A percentile compares a stretch with the other conserved stretches of the same genome.
Conservation (phyloP, 2,113 vertebrate species). For the Pampusana beccarii region DNA sequence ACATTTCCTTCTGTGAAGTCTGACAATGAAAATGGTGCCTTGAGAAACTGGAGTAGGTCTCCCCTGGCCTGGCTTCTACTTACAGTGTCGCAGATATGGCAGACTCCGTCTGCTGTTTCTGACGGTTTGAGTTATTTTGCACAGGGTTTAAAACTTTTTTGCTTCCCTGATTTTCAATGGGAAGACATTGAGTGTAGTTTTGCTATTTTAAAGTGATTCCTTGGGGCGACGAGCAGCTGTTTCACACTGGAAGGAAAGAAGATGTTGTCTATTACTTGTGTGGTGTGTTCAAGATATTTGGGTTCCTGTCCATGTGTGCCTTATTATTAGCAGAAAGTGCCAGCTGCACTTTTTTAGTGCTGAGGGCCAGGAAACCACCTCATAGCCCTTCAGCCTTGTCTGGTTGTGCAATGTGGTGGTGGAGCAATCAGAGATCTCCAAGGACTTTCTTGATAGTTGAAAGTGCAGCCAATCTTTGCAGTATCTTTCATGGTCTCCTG, state of each 20-base stretch:
- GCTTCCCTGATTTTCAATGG: neutral
- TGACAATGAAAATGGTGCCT: neutral
- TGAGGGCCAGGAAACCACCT: neutral
- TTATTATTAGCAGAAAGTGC: neutral
- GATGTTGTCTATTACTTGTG: neutral
- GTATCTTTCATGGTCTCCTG: neutral
- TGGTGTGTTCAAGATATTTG: neutral
- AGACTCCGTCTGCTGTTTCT: neutral
- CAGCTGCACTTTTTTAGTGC: neutral
- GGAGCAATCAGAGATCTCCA: neutral
- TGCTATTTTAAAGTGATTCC: neutral
- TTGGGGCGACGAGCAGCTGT: neutral
- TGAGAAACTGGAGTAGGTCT: neutral
- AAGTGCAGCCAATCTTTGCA: neutral
- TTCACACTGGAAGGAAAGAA: neutral
- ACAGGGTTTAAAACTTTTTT: neutral
- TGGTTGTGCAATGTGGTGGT: neutral
- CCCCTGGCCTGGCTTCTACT: neutral
- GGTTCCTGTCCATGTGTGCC: neutral
- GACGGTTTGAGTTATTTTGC: neutral
- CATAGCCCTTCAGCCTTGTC: neutral
- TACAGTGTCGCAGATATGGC: neutral
- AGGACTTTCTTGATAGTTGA: neutral
- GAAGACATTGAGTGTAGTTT: neutral
- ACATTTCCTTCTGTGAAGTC: neutral